Evolutionary conservation across 2,113 vertebrate species (phyloP).

Genomic region (Carlito syrichta): DNA sequence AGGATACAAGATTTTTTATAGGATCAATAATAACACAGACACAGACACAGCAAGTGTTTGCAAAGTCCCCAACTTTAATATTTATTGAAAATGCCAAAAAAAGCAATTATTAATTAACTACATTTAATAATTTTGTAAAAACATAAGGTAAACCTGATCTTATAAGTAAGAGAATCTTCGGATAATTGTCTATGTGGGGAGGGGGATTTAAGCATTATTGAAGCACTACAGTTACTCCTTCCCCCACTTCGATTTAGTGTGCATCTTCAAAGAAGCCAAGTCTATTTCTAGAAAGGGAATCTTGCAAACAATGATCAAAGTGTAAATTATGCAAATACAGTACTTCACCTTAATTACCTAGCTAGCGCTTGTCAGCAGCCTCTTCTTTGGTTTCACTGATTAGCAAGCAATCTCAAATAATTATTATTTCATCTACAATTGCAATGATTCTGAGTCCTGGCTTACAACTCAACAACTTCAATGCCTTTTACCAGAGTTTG

Average conservation of each 20-base stretch:
- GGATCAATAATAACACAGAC: rapidly evolving
- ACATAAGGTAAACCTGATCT: slow-evolving; percentile 68
- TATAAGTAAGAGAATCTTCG: slow-evolving; percentile 72
- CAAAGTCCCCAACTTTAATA: not conserved
- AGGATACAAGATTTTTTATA: rapidly evolving
- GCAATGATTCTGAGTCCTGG: slow-evolving; percentile 74
- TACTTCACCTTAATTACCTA: slow-evolving; percentile 83
- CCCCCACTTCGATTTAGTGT: slow-evolving; percentile 76
- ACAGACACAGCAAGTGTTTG: rapidly evolving
- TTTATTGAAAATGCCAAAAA: slow-evolving; percentile 8
- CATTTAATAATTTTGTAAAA: slow-evolving; percentile 29
- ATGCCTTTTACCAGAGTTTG: not conserved
- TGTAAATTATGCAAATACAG: slow-evolving; percentile 85
- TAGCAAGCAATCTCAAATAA: slow-evolving; percentile 82
- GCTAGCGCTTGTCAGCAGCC: slow-evolving; percentile 77
- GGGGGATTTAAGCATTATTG: slow-evolving; percentile 73
- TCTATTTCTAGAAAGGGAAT: slow-evolving; percentile 78
- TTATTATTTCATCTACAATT: slow-evolving; percentile 83
- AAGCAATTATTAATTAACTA: slow-evolving; percentile 30
- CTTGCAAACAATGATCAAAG: slow-evolving; percentile 80
- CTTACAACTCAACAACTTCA: slow-evolving; percentile 58
- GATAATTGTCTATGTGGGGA: slow-evolving; percentile 67
- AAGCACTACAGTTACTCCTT: slow-evolving; percentile 60
- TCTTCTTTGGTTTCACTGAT: slow-evolving; percentile 78
- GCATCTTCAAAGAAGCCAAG: slow-evolving; percentile 69